phyloP scores from a whole-genome alignment of 2,113 vertebrate genomes.

The Daphoenositta chrysoptera region DNA sequence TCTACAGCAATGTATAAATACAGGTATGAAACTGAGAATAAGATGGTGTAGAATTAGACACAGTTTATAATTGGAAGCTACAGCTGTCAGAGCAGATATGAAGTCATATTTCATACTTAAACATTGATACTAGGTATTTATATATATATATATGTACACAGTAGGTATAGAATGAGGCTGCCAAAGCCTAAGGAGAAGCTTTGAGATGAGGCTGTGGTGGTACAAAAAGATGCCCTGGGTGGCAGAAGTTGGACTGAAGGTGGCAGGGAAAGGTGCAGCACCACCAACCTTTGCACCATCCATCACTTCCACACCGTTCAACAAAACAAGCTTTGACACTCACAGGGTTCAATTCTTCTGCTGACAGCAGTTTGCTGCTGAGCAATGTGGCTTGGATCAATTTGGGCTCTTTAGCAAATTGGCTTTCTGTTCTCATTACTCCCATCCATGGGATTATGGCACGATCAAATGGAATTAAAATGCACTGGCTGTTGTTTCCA shows the following conservation, averaged over 20 bases:
- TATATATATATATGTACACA: not conserved
- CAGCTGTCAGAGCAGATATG: constrained; percentile 38
- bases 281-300: not conserved
- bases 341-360: not conserved
- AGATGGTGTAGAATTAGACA: constrained; percentile 24
- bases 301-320: not conserved
- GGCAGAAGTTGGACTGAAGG: not conserved
- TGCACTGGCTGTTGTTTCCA: not conserved
- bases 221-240: not conserved
- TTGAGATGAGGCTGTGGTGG: not conserved
- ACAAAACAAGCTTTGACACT: not conserved
- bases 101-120: constrained; percentile 38
- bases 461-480: constrained; percentile 28
- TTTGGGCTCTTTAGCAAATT: constrained; percentile 40
- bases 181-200: not conserved
- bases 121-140: not conserved
- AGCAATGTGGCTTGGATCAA: constrained; percentile 21
- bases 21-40: constrained; percentile 52
- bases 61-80: constrained; percentile 49
- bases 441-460: not conserved
- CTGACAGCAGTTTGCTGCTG: constrained; percentile 13
- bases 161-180: not conserved
- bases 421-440: constrained; percentile 13
- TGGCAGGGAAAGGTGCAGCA: not conserved
- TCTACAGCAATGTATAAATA: constrained; percentile 40